Conservation (phyloP, 2,888 invertebrate species). For the Apotomis betuletana region DNA sequence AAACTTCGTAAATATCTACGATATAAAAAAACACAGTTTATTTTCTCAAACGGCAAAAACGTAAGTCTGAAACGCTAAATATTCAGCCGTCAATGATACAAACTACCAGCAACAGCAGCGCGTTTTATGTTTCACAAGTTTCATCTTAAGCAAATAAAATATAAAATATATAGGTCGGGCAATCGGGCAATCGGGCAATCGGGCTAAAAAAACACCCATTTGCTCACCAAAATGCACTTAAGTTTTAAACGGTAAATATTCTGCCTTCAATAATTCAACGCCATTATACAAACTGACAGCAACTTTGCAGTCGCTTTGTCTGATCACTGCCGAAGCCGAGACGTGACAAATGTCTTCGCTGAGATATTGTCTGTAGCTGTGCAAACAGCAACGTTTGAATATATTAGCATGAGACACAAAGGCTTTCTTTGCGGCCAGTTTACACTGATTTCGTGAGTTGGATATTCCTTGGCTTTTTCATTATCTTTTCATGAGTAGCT, state of each 20-base stretch:
- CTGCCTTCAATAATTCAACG: too few relatives aligned
- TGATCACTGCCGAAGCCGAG: neutral
- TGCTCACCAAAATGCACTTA: neutral
- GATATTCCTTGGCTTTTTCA: neutral
- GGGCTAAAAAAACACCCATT: neutral
- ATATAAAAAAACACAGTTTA: too few relatives aligned
- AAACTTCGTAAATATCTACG: too few relatives aligned
- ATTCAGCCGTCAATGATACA: too few relatives aligned
- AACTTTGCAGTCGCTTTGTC: slow-evolving; percentile 11
- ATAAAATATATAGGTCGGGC: too few relatives aligned
- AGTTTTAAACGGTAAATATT: neutral
- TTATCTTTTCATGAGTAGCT: neutral
- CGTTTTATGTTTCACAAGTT: too few relatives aligned
- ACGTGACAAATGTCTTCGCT: neutral
- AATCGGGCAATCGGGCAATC: too few relatives aligned
- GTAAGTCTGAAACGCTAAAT: too few relatives aligned
- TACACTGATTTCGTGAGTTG: neutral
- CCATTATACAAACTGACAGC: neutral
- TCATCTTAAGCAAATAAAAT: too few relatives aligned
- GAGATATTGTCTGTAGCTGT: slow-evolving; percentile 1
- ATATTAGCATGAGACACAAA: slow-evolving; percentile 22
- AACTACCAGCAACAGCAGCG: too few relatives aligned
- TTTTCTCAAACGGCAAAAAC: too few relatives aligned
- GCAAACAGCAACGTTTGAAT: slow-evolving; percentile 20
- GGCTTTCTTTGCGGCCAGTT: neutral